These are phyloP conservation scores for Drosophila triauraria DNA, from an alignment of 1,140 invertebrate species.

Conservation along the genomic window DNA sequence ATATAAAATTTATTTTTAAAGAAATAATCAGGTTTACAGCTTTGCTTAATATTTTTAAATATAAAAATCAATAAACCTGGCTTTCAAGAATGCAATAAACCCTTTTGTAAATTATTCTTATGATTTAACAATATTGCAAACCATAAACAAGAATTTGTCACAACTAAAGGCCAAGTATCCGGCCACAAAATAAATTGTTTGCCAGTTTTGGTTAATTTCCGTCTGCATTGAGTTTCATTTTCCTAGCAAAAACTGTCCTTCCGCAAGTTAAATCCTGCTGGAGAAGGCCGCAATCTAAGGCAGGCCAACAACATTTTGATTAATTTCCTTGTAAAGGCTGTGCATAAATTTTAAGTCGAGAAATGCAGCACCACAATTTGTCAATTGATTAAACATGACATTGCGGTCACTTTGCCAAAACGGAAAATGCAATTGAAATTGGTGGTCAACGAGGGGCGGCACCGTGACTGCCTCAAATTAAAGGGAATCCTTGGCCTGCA, in stretches of 20 bases:
- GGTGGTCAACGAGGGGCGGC: background rate
- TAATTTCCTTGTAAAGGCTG: conserved; percentile 5
- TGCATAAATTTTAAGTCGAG: background rate
- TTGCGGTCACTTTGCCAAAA: conserved; percentile 7
- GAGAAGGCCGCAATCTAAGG: background rate
- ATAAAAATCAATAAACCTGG: too few species aligned
- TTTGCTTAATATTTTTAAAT: background rate
- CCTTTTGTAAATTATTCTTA: too few species aligned
- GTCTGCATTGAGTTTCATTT: background rate
- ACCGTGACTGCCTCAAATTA: conserved; percentile 3
- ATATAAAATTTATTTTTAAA: too few species aligned
- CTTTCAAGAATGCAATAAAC: background rate
- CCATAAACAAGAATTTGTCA: background rate
- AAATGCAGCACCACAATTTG: background rate
- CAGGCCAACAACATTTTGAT: conserved; percentile 6
- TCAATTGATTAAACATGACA: conserved; percentile 9
- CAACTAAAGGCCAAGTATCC: background rate
- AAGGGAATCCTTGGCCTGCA: conserved; percentile 1
- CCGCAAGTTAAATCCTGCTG: background rate
- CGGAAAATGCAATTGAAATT: conserved; percentile 8
- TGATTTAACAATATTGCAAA: background rate
- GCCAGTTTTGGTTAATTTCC: background rate
- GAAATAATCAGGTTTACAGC: too few species aligned
- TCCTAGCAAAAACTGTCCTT: background rate
- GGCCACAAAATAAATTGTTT: conserved; percentile 13